phyloP scores from a whole-genome alignment of 2,888 invertebrate genomes.

The Tyria jacobaeae region DNA sequence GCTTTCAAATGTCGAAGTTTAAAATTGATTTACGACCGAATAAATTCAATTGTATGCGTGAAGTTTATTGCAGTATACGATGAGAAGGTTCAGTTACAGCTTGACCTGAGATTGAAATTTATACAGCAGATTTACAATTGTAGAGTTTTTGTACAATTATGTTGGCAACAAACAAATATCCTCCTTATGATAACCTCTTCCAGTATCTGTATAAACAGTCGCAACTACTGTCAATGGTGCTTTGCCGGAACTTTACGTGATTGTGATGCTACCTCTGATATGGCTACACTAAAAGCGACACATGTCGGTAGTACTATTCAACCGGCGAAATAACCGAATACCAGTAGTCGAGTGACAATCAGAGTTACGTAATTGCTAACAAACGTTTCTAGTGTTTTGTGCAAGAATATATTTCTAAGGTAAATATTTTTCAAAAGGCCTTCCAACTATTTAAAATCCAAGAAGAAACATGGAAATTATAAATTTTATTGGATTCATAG shows the following conservation, averaged over 20 bases:
- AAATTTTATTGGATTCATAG: slow-evolving; percentile 8
- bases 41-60: slow-evolving; percentile 10
- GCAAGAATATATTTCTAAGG: slow-evolving; percentile 19
- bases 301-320: background rate
- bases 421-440: background rate
- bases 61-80: slow-evolving; percentile 8
- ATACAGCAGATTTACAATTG: background rate
- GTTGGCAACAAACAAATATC: background rate
- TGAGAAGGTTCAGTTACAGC: slow-evolving; percentile 12
- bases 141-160: background rate
- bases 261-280: background rate
- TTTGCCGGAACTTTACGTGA: background rate
- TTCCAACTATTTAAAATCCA: background rate
- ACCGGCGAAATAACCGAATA: too few species aligned
- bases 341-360: too few species aligned
- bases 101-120: slow-evolving; percentile 8
- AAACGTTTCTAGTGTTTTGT: background rate
- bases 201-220: background rate
- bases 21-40: slow-evolving; percentile 15
- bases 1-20: slow-evolving; percentile 15
- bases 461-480: background rate
- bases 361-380: too few species aligned
- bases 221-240: too few species aligned
- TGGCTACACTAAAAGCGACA: background rate
- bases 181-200: background rate